Evolutionary conservation across 1,140 invertebrate species (phyloP).

Genomic region (Anastrepha ludens): DNA sequence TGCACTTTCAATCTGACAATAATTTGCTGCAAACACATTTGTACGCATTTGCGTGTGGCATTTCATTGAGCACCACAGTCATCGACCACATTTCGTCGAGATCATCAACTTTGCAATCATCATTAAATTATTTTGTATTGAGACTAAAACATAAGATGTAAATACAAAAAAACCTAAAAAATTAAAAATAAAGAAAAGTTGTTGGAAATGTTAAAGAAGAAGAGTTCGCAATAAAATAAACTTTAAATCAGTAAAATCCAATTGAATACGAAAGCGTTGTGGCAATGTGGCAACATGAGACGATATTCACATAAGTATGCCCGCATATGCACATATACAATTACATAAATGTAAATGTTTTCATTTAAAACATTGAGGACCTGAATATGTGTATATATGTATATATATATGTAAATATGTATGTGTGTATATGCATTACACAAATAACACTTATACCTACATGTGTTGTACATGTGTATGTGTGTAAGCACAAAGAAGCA

Average conservation of each 20-base stretch:
- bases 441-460: not conserved
- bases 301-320: not conserved
- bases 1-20: not conserved
- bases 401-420: not conserved
- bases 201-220: not conserved
- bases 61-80: not conserved
- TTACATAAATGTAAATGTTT: not conserved
- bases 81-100: not conserved
- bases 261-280: not conserved
- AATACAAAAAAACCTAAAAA: not conserved
- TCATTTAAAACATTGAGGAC: not conserved
- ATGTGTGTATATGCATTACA: not conserved
- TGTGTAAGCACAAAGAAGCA: not conserved
- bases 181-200: not conserved
- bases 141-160: not conserved
- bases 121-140: slow-evolving; percentile 32
- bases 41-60: slow-evolving; percentile 44
- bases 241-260: slow-evolving; percentile 4
- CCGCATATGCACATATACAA: not conserved
- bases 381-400: no score
- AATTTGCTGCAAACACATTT: not conserved
- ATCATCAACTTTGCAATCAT: slow-evolving; percentile 49
- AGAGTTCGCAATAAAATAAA: not conserved
- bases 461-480: not conserved
- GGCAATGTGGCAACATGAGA: not conserved